Conservation (phyloP, 2,888 invertebrate species). For the Melieria omissa region DNA sequence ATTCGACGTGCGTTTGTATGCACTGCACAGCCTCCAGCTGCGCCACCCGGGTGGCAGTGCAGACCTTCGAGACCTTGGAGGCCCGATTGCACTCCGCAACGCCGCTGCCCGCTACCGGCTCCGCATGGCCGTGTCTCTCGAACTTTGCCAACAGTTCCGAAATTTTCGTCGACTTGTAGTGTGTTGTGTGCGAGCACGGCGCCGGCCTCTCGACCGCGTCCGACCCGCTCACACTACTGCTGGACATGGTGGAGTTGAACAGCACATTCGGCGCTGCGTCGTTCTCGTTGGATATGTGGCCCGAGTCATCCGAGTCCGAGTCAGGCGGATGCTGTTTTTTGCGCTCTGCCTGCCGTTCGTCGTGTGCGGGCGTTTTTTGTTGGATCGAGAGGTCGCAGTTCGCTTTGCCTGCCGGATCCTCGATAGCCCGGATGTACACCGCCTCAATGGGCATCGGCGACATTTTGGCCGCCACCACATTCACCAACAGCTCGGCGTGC, state of each 20-base stretch:
- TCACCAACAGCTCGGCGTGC: conserved; percentile 61
- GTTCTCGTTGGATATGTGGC: conserved; percentile 82
- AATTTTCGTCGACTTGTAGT: conserved; percentile 56
- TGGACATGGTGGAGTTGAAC: conserved; percentile 39
- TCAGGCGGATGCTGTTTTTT: conserved; percentile 36
- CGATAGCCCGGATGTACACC: not conserved
- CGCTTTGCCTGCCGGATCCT: not conserved
- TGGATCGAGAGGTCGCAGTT: not conserved
- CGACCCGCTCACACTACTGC: conserved; percentile 42
- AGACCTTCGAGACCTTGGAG: conserved; percentile 23
- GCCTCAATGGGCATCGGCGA: conserved; percentile 10
- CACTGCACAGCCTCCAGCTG: conserved; percentile 62
- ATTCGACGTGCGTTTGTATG: conserved; percentile 64
- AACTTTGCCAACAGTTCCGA: conserved; percentile 61
- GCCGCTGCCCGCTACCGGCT: not conserved
- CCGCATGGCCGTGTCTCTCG: conserved; percentile 47
- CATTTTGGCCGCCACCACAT: conserved; percentile 52
- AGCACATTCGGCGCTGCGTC: conserved; percentile 59
- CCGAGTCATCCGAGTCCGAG: conserved; percentile 80
- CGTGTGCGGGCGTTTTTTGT: not conserved
- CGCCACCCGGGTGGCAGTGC: conserved; percentile 52
- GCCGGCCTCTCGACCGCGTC: conserved; percentile 18
- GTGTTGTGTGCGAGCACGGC: conserved; percentile 12
- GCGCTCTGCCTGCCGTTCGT: not conserved
- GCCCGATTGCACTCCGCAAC: not conserved